phyloP scores from a whole-genome alignment of 2,888 invertebrate genomes.

The Acrobasis suavella region DNA sequence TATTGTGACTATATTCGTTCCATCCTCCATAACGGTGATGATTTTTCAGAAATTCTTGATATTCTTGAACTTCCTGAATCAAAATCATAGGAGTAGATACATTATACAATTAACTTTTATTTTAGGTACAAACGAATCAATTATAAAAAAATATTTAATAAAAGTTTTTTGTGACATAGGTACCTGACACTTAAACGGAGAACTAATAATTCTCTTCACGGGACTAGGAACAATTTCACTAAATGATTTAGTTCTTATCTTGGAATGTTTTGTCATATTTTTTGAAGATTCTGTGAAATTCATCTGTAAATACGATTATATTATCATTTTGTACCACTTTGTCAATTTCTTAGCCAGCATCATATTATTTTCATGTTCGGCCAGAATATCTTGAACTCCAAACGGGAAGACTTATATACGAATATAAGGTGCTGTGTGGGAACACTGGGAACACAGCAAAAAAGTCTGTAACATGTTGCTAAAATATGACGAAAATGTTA shows the following conservation, averaged over 20 bases:
- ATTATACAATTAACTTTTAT: too few species aligned
- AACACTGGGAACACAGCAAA: too few species aligned
- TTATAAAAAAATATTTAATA: too few species aligned
- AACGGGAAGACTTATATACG: too few species aligned
- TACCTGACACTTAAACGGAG: constrained; percentile 64
- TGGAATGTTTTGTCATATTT: constrained; percentile 36
- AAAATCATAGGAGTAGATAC: too few species aligned
- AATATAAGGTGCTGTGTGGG: too few species aligned
- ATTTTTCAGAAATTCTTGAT: constrained; percentile 78
- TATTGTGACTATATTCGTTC: constrained; percentile 79
- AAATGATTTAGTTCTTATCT: constrained; percentile 44
- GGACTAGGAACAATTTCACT: constrained; percentile 66
- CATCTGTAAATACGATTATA: constrained; percentile 36
- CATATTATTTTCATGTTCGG: too few species aligned
- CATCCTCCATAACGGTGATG: constrained; percentile 82
- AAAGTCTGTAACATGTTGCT: too few species aligned
- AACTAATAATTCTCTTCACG: constrained; percentile 59
- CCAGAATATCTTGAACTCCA: too few species aligned
- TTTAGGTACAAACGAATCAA: too few species aligned
- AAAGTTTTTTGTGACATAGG: background rate
- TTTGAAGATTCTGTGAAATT: constrained; percentile 31
- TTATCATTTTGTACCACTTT: background rate
- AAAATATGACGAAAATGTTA: too few species aligned
- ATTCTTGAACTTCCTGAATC: constrained; percentile 76
- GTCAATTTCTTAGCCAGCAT: too few species aligned